Conservation (phyloP, 2,888 invertebrate species). For the Lysandra coridon region DNA sequence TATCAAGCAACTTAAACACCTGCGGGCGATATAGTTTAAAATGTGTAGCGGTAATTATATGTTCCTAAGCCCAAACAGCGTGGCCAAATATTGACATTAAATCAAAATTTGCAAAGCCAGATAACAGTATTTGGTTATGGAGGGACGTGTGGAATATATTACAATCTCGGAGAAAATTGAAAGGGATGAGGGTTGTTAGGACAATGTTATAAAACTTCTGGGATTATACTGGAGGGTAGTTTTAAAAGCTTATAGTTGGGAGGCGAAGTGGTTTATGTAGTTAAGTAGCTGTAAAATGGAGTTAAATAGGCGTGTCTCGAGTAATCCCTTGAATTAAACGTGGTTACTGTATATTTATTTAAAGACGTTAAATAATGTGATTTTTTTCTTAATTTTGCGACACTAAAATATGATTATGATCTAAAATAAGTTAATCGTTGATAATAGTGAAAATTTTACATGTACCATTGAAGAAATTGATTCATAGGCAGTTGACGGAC, state of each 20-base stretch:
- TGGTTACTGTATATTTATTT: background rate
- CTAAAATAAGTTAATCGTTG: background rate
- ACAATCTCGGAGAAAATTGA: constrained; percentile 25
- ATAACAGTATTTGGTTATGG: background rate
- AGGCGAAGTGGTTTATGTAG: background rate
- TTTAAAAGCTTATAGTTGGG: constrained; percentile 14
- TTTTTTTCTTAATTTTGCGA: background rate
- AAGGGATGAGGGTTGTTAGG: constrained; percentile 25
- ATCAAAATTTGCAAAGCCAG: constrained; percentile 23
- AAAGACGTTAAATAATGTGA: too few species aligned
- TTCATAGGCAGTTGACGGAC: too few species aligned
- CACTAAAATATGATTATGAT: too few species aligned
- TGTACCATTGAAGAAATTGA: too few species aligned
- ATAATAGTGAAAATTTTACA: background rate
- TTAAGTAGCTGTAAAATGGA: background rate
- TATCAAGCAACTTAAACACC: background rate
- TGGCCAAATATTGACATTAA: constrained; percentile 21
- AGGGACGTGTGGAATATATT: constrained; percentile 12
- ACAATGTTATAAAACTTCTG: constrained; percentile 19
- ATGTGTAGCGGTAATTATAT: background rate
- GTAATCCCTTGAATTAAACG: background rate
- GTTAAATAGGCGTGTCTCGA: background rate
- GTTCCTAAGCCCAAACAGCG: background rate
- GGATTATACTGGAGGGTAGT: constrained; percentile 3
- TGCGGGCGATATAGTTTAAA: background rate